Evolutionary conservation across 2,888 invertebrate species (phyloP).

Genomic region (Leptopilina drosophilae): DNA sequence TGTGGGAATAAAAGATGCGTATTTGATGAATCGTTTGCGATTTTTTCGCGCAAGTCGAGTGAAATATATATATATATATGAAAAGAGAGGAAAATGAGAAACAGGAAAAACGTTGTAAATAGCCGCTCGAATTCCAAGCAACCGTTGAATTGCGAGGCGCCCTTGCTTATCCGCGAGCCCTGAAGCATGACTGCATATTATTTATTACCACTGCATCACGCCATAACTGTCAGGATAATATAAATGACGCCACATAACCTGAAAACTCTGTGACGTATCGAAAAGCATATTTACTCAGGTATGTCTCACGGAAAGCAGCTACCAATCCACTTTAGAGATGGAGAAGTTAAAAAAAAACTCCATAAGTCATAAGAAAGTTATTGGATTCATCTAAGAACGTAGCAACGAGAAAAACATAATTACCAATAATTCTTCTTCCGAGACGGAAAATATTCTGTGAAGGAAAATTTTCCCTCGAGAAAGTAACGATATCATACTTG

Average conservation of each 20-base stretch:
- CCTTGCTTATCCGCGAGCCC: constrained; percentile 50
- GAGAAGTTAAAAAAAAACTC: not conserved
- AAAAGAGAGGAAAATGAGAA: constrained; percentile 16
- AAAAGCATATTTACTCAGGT: constrained; percentile 66
- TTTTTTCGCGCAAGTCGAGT: constrained; percentile 14
- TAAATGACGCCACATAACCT: constrained; percentile 61
- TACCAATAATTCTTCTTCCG: constrained; percentile 30
- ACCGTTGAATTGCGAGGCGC: constrained; percentile 44
- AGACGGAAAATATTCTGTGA: not conserved
- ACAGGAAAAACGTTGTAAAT: constrained; percentile 40
- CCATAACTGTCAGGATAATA: constrained; percentile 60
- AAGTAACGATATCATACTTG: not conserved
- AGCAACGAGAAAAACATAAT: constrained; percentile 17
- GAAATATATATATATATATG: not conserved
- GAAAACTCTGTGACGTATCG: constrained; percentile 64
- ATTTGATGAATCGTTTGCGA: constrained; percentile 29
- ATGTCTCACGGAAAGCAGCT: constrained; percentile 63
- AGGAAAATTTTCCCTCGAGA: not conserved
- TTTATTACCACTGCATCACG: constrained; percentile 61
- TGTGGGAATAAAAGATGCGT: constrained; percentile 37
- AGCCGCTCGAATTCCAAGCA: constrained; percentile 44
- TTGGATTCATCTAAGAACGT: constrained; percentile 30
- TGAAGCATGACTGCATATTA: constrained; percentile 55
- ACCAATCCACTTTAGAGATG: constrained; percentile 54
- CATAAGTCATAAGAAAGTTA: constrained; percentile 36